phyloP scores from a whole-genome alignment of 2,797 vertebrate species.

The Microctenopoma stevenorrisi region DNA sequence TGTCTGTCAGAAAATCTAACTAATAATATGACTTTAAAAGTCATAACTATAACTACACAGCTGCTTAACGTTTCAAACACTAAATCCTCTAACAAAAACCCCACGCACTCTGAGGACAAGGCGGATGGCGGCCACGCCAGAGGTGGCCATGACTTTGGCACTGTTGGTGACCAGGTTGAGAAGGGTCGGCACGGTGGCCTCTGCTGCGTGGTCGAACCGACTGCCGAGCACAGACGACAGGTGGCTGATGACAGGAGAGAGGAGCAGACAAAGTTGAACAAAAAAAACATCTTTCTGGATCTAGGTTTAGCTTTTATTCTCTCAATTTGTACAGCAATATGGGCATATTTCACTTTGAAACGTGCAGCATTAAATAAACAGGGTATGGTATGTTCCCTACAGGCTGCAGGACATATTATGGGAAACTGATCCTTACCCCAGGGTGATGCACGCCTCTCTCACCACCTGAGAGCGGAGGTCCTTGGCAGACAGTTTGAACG shows the following conservation, averaged over 20 bases:
- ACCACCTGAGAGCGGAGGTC: slow-evolving; percentile 96
- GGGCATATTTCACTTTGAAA: no score
- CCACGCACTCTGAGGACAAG: slow-evolving; percentile 91
- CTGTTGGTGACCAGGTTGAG: slow-evolving; percentile 95
- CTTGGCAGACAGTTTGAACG: slow-evolving; percentile 94
- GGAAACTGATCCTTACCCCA: slow-evolving; percentile 84
- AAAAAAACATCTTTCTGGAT: no score
- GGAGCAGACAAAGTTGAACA: neutral
- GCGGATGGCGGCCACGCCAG: slow-evolving; percentile 89
- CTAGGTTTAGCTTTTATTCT: no score
- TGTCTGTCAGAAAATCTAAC: neutral
- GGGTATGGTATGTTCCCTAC: no score
- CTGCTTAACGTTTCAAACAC: neutral
- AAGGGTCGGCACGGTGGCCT: slow-evolving; percentile 92
- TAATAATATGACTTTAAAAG: neutral
- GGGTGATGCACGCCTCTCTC: slow-evolving; percentile 93
- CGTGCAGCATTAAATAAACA: no score
- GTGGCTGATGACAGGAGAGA: slow-evolving; percentile 80
- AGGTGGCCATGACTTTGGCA: slow-evolving; percentile 97
- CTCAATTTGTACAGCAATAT: no score
- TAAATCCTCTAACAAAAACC: neutral
- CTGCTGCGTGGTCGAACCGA: slow-evolving; percentile 94
- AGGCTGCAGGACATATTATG: no score
- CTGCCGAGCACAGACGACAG: slow-evolving; percentile 91
- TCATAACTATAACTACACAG: neutral